phyloP scores from a whole-genome alignment of 2,888 invertebrate genomes.

The Orchesella flavescens region DNA sequence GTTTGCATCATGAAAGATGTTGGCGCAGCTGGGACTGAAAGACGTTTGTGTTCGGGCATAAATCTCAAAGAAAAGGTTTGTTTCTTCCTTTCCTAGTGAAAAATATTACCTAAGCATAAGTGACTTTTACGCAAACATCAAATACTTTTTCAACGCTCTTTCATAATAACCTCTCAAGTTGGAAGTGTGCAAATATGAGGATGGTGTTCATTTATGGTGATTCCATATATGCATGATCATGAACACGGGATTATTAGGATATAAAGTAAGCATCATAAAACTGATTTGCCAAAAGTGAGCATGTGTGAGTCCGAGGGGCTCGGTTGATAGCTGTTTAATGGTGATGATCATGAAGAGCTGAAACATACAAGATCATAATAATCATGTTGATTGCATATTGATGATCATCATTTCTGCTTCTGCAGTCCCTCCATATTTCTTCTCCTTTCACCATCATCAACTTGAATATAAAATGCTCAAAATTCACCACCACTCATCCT shows the following conservation, averaged over 20 bases:
- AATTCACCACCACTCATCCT: neutral
- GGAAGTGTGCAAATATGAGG: neutral
- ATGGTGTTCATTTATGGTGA: neutral
- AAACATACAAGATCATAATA: constrained; percentile 60
- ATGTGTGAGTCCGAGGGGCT: constrained; percentile 50
- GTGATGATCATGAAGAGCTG: constrained; percentile 57
- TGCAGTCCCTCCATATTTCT: constrained; percentile 5
- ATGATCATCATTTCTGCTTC: constrained; percentile 52
- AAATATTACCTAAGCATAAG: neutral
- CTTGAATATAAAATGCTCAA: constrained; percentile 4
- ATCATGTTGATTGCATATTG: constrained; percentile 58
- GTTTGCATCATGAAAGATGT: constrained; percentile 21
- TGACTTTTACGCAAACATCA: neutral
- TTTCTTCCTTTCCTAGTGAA: constrained; percentile 8
- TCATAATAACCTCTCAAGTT: neutral
- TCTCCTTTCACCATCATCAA: neutral
- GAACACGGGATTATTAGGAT: constrained; percentile 32
- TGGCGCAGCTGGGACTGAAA: constrained; percentile 15
- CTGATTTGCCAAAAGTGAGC: constrained; percentile 46
- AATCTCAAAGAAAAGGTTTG: neutral
- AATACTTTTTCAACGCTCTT: neutral
- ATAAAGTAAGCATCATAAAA: constrained; percentile 38
- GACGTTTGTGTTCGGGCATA: constrained; percentile 34
- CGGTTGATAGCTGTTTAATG: constrained; percentile 54
- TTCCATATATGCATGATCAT: constrained; percentile 22